Conservation (phyloP, 2,113 vertebrate species). For the Cottus gobio region DNA sequence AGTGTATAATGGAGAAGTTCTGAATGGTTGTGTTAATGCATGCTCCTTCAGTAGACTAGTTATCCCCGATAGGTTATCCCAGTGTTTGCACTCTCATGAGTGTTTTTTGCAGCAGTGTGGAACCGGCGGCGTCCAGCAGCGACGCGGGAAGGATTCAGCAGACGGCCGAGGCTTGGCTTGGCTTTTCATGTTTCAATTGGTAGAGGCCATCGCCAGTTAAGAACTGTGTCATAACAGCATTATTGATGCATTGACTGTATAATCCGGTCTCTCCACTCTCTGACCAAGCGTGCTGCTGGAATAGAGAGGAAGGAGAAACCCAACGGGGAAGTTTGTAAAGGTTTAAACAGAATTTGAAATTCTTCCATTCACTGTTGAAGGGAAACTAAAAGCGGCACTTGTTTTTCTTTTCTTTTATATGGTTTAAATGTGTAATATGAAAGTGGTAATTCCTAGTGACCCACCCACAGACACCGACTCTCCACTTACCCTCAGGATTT, state of each 20-base stretch:
- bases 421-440: not conserved
- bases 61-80: conserved; percentile 65
- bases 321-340: conserved; percentile 55
- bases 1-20: conserved; percentile 46
- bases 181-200: conserved; percentile 58
- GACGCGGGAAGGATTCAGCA: conserved; percentile 31
- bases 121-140: conserved; percentile 11
- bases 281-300: conserved; percentile 59
- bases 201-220: conserved; percentile 54
- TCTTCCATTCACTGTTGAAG: not conserved
- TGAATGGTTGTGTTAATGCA: conserved; percentile 53
- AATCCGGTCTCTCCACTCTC: conserved; percentile 66
- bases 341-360: conserved; percentile 29
- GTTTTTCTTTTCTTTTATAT: not conserved
- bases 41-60: conserved; percentile 53
- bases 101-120: conserved; percentile 48
- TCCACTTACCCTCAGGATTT: not conserved
- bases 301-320: conserved; percentile 54
- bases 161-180: conserved; percentile 34
- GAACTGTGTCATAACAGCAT: conserved; percentile 69
- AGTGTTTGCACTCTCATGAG: conserved; percentile 32
- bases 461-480: not conserved
- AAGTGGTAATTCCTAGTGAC: not conserved
- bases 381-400: not conserved
- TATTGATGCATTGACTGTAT: conserved; percentile 70